Percentiles rank a stretch among this genome's conserved stretches.
Conservation (phyloP, 2,113 vertebrate species). For the Poecilia latipinna region DNA sequence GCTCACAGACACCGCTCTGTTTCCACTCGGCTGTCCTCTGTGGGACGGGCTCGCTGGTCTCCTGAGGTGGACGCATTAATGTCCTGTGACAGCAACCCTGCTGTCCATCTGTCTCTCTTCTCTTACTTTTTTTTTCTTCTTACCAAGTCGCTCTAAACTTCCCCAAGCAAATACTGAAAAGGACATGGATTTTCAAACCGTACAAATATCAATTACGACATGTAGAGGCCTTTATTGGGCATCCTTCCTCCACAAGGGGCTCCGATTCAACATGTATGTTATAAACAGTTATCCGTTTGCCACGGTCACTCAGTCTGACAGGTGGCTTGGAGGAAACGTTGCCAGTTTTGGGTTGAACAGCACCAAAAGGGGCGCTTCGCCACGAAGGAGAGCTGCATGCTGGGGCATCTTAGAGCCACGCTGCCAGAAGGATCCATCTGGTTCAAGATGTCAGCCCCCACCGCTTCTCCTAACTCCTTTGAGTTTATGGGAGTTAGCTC, state of each 20-base stretch:
- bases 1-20: constrained; percentile 21
- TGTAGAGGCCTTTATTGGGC: constrained; percentile 29
- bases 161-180: neutral
- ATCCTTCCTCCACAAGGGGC: constrained; percentile 22
- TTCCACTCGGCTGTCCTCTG: constrained; percentile 19
- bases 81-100: constrained; percentile 51
- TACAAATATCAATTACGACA: constrained; percentile 17
- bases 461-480: constrained; percentile 30
- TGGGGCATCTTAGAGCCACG: constrained; percentile 43
- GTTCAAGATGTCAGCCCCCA: constrained; percentile 54
- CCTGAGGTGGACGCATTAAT: constrained; percentile 54
- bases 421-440: constrained; percentile 60
- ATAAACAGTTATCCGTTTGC: constrained; percentile 27
- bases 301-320: constrained; percentile 40
- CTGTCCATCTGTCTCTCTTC: constrained; percentile 43
- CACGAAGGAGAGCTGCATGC: constrained; percentile 45
- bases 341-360: constrained; percentile 53
- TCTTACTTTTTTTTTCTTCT: neutral
- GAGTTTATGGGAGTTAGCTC: constrained; percentile 60
- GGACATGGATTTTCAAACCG: neutral
- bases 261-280: constrained; percentile 21
- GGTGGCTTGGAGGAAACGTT: constrained; percentile 12
- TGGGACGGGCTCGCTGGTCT: constrained; percentile 28
- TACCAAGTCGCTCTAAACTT: neutral
- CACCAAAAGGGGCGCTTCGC: constrained; percentile 33